These are phyloP conservation scores for Meriones psammophilus DNA, from an alignment of 2,797 vertebrate genomes.

Conservation along the genomic window DNA sequence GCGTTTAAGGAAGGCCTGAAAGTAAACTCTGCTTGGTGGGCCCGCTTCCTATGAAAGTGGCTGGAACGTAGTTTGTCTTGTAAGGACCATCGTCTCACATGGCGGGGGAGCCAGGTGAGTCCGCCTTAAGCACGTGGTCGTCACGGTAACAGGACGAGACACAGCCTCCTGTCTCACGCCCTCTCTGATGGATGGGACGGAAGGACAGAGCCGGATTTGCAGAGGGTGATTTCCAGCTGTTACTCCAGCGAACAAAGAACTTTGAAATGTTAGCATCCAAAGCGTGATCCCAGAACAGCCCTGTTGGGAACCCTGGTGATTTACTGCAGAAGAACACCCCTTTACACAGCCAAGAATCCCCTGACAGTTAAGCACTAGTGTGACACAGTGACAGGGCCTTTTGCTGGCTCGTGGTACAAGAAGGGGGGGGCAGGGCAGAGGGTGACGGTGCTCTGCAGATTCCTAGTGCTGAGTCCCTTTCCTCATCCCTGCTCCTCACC, in stretches of 20 bases:
- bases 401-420: background rate
- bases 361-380: background rate
- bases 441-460: constrained; percentile 46
- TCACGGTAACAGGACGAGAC: background rate
- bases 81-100: constrained; percentile 38
- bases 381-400: background rate
- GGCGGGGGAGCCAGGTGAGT: constrained; percentile 31
- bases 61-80: background rate
- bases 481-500: background rate
- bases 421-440: background rate
- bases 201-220: background rate
- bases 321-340: background rate
- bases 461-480: background rate
- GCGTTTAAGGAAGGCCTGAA: constrained; percentile 19
- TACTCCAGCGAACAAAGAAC: constrained; percentile 39
- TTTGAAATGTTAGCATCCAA: background rate
- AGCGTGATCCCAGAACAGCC: background rate
- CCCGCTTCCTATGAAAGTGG: constrained; percentile 8
- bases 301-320: background rate
- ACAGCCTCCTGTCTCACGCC: background rate
- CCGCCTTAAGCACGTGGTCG: background rate
- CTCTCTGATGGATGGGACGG: constrained; percentile 40
- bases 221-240: constrained; percentile 12
- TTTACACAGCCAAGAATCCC: constrained; percentile 32
- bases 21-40: constrained; percentile 40